A percentile compares a stretch with the other conserved stretches of the same genome.
Conservation (phyloP, 2,888 invertebrate species). For the Carcina quercana region DNA sequence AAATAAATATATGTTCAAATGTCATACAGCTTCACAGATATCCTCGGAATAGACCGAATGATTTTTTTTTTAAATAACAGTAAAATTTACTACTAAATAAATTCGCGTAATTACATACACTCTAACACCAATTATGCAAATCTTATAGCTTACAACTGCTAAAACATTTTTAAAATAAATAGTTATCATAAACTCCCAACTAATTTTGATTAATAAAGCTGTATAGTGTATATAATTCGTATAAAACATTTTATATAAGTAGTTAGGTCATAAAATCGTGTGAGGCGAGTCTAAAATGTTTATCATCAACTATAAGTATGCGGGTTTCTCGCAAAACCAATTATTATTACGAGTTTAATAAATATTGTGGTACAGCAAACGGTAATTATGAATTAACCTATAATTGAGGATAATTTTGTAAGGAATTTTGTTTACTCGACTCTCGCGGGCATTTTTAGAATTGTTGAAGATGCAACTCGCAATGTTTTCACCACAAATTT, state of each 20-base stretch:
- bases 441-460: conserved; percentile 20
- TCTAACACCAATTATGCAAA: conserved; percentile 2
- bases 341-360: conserved; percentile 42
- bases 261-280: conserved; percentile 14
- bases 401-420: conserved; percentile 41
- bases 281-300: conserved; percentile 23
- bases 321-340: conserved; percentile 30
- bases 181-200: no score
- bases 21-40: no score
- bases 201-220: no score
- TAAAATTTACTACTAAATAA: no score
- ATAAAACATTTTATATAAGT: no score
- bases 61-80: no score
- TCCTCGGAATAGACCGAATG: no score
- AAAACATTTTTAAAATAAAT: no score
- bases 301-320: conserved; percentile 31
- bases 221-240: no score
- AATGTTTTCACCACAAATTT: no score
- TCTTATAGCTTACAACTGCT: no score
- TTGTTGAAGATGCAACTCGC: conserved; percentile 11
- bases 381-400: conserved; percentile 47
- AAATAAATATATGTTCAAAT: no score
- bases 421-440: conserved; percentile 25
- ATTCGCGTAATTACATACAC: background rate
- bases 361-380: conserved; percentile 27